These are phyloP conservation scores for Netelia fuscicornis DNA, from an alignment of 2,888 invertebrate species.

Conservation along the genomic window DNA sequence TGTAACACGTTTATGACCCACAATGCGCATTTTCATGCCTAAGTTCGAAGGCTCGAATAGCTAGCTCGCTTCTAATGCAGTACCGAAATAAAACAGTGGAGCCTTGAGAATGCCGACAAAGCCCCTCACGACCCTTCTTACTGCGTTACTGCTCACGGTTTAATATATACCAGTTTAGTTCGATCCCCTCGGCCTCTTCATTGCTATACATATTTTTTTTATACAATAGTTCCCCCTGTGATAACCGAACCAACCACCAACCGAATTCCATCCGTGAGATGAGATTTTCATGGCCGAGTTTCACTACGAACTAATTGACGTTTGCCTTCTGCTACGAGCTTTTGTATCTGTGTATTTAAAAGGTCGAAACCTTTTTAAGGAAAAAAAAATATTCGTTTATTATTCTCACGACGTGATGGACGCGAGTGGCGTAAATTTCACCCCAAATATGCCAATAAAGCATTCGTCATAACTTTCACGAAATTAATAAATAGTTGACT, in stretches of 20 bases:
- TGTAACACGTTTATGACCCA: slow-evolving; percentile 33
- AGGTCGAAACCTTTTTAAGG: neutral
- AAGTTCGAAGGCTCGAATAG: slow-evolving; percentile 57
- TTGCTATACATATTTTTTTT: neutral
- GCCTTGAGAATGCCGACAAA: slow-evolving; percentile 67
- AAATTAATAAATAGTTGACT: neutral
- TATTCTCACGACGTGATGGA: neutral
- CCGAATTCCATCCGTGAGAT: neutral
- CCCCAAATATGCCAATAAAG: neutral
- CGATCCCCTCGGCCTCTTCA: slow-evolving; percentile 27
- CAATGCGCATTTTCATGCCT: slow-evolving; percentile 52
- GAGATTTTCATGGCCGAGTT: neutral
- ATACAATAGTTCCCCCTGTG: neutral
- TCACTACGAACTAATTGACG: neutral
- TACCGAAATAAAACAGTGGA: slow-evolving; percentile 65
- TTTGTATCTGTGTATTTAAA: neutral
- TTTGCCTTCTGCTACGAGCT: slow-evolving; percentile 2
- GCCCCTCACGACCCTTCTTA: slow-evolving; percentile 58
- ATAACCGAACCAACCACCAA: neutral
- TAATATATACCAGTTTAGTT: slow-evolving; percentile 53
- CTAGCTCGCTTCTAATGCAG: slow-evolving; percentile 58
- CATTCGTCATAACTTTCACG: neutral
- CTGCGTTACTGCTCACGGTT: slow-evolving; percentile 57
- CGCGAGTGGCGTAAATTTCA: slow-evolving; percentile 4
- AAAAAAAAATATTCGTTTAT: neutral